Evolutionary conservation across 2,888 invertebrate species (phyloP).

Genomic region (Brenthis hecate): DNA sequence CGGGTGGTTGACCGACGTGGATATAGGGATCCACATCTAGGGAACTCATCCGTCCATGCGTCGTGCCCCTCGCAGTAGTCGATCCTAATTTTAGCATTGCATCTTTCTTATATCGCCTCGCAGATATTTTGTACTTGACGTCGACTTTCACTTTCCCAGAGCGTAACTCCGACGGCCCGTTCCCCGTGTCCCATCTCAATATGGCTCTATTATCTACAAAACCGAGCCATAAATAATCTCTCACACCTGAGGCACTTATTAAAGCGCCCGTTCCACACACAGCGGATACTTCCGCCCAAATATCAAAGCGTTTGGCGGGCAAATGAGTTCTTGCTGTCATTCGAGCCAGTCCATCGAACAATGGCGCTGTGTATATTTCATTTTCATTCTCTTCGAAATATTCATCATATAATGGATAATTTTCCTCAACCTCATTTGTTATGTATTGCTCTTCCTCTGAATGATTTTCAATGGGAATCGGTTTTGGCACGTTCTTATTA

Average conservation of each 20-base stretch:
- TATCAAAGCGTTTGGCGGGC: slow-evolving; percentile 73
- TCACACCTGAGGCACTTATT: slow-evolving; percentile 66
- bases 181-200: slow-evolving; percentile 71
- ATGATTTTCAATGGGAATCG: slow-evolving; percentile 46
- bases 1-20: slow-evolving; percentile 69
- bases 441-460: slow-evolving; percentile 49
- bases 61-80: slow-evolving; percentile 61
- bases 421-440: slow-evolving; percentile 62
- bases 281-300: slow-evolving; percentile 74
- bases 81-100: slow-evolving; percentile 67
- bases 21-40: slow-evolving; percentile 71
- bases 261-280: slow-evolving; percentile 70
- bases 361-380: slow-evolving; percentile 63
- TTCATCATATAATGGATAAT: slow-evolving; percentile 57
- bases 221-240: slow-evolving; percentile 77
- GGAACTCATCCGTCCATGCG: slow-evolving; percentile 71
- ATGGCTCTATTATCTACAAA: slow-evolving; percentile 65
- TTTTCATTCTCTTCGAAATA: slow-evolving; percentile 59
- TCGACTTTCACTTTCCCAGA: slow-evolving; percentile 67
- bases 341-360: slow-evolving; percentile 70
- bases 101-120: slow-evolving; percentile 72
- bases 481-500: slow-evolving; percentile 47
- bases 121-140: slow-evolving; percentile 66
- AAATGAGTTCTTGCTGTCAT: slow-evolving; percentile 65
- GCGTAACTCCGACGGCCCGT: slow-evolving; percentile 65